phyloP scores from a whole-genome alignment of 2,113 vertebrate species.

The Chionis minor region DNA sequence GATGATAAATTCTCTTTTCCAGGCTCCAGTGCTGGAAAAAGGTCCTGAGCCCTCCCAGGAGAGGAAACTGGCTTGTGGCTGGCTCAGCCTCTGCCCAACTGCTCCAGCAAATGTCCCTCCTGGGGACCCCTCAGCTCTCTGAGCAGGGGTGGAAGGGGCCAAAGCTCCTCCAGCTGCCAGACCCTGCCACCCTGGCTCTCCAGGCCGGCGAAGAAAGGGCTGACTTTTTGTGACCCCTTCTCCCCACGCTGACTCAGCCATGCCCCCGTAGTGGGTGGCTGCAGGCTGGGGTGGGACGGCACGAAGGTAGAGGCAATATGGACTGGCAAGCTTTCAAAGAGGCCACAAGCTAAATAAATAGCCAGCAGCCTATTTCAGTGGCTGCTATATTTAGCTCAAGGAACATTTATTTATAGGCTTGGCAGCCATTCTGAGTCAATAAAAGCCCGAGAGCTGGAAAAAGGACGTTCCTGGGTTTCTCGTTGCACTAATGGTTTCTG shows the following conservation, averaged over 20 bases:
- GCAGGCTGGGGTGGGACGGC: background rate
- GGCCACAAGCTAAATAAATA: constrained; percentile 69
- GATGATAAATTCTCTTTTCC: background rate
- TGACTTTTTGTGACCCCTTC: constrained; percentile 12
- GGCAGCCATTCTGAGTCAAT: constrained; percentile 66
- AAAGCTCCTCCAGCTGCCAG: background rate
- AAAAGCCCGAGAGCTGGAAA: constrained; percentile 62
- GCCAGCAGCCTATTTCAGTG: constrained; percentile 59
- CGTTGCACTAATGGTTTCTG: background rate
- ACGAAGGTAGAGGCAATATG: constrained; percentile 17
- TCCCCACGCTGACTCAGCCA: background rate
- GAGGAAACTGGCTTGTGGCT: background rate
- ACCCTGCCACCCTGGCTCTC: background rate
- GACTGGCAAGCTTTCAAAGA: constrained; percentile 57
- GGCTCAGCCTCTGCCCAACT: fast-evolving
- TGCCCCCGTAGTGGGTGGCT: constrained; percentile 12
- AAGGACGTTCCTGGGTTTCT: constrained; percentile 62
- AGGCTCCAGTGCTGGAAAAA: background rate
- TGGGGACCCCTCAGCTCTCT: background rate
- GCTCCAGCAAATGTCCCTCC: background rate
- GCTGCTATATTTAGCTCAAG: constrained; percentile 72
- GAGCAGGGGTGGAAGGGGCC: background rate
- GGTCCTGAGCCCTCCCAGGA: background rate
- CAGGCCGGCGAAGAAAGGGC: fast-evolving
- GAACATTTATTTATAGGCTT: constrained; percentile 74